Evolutionary conservation across 2,797 vertebrate genomes (phyloP), one percentile per base, ranked within the genome.

Genomic region (Trichosurus vulpecula): DNA sequence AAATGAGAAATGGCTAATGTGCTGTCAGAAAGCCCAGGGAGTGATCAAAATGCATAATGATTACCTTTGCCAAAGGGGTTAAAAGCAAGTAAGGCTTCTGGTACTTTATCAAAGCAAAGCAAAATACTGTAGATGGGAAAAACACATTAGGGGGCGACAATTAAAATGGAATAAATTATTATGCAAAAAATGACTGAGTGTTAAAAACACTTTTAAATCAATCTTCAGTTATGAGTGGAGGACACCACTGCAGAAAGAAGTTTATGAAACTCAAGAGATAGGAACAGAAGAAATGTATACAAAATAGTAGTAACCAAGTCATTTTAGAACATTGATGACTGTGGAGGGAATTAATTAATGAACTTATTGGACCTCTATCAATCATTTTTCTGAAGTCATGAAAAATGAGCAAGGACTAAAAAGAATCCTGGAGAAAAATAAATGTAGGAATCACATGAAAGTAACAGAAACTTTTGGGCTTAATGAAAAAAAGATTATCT

Each of bases 291-390:
- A 94, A 57, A 51, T 55, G 91, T 54, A 95, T 94, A 92, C 14
- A 6, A 96, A 95, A 94, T 25, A 58, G 91, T 55, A 94, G 31
- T n/a, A 93, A 54, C 13, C 90, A 27, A 94, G 61, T 30, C 54
- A 94, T 52, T 91, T 56, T 30, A 47, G 8, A 87, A 94, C 93
- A 93, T 91, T 95, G 87, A 8, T 35, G 52, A 94, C 29, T 96
- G 97, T 96, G 93, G 91, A 93, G 95, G 93, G 94, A 97, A 95
- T 94, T 95, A 96, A 97, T 98, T 97, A 97, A 93, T 92, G 91
- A 93, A 95, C 29, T 93, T 96, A 25, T 66, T 92, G 31, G 16
- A 90, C 89, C 74, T 94, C 52, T 94, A 51, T 51, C 54, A 52
- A 91, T 94, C 13, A 66, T 51, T 66, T 51, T 91, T 41, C 94